These are phyloP conservation scores for Zygaena filipendulae DNA, from an alignment of 2,888 invertebrate species.

Conservation along the genomic window DNA sequence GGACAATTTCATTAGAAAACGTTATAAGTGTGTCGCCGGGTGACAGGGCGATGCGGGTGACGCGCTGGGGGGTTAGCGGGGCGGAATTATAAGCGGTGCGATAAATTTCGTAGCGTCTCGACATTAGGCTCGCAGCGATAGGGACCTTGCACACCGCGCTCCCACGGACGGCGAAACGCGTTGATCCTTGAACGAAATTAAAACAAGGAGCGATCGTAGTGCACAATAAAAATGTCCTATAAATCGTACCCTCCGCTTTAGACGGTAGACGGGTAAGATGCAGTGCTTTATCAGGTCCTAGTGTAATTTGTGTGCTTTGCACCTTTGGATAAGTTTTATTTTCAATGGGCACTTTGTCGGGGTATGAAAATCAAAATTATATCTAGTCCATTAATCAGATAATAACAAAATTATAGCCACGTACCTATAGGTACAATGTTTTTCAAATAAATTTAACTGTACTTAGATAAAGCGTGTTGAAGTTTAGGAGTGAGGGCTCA, in stretches of 20 bases:
- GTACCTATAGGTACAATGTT: no score
- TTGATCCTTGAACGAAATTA: conserved; percentile 56
- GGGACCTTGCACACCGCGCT: conserved; percentile 25
- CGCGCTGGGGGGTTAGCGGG: conserved; percentile 34
- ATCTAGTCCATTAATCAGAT: no score
- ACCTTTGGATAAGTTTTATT: no score
- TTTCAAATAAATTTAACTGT: no score
- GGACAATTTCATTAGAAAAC: conserved; percentile 69
- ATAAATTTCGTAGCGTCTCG: conserved; percentile 63
- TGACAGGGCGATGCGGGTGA: conserved; percentile 50
- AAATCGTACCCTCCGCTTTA: conserved; percentile 40
- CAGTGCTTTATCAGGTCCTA: no score
- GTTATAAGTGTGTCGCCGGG: conserved; percentile 61
- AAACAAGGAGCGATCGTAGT: conserved; percentile 57
- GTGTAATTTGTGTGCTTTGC: conserved; percentile 48
- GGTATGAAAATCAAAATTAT: no score
- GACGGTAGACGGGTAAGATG: conserved; percentile 43
- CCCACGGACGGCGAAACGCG: conserved; percentile 35
- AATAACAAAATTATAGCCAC: no score
- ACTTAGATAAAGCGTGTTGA: no score
- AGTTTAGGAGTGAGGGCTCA: no score
- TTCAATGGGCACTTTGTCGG: no score
- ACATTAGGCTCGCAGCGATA: conserved; percentile 53
- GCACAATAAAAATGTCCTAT: conserved; percentile 57
- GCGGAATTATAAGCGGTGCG: conserved; percentile 60